A percentile compares a stretch with the other conserved stretches of the same genome.
These are phyloP conservation scores for Copidosoma aretas DNA, from an alignment of 2,888 invertebrate species.

Conservation along the genomic window DNA sequence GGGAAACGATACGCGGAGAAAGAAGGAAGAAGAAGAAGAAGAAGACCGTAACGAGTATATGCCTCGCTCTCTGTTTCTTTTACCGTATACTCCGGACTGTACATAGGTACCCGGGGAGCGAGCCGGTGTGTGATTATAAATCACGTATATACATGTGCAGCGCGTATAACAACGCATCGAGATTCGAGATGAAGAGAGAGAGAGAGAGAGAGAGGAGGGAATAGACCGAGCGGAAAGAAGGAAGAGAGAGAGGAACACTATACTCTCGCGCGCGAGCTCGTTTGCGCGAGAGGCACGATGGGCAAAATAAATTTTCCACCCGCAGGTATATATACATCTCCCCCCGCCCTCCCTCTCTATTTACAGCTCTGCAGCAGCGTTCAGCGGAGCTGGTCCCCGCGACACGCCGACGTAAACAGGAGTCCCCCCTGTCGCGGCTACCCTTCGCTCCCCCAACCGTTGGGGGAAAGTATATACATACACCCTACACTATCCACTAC, in stretches of 20 bases:
- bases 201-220: constrained; percentile 14
- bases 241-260: constrained; percentile 20
- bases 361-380: too few species aligned
- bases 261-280: constrained; percentile 36
- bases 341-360: background rate
- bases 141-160: constrained; percentile 2
- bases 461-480: too few species aligned
- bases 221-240: constrained; percentile 10
- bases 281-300: constrained; percentile 44
- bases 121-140: constrained; percentile 26
- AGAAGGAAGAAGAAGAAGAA: too few species aligned
- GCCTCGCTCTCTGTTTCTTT: too few species aligned
- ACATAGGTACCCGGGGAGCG: too few species aligned
- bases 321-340: constrained; percentile 27
- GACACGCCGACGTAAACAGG: too few species aligned
- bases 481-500: background rate
- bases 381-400: too few species aligned
- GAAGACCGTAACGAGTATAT: too few species aligned
- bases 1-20: too few species aligned
- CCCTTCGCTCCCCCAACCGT: too few species aligned
- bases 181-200: background rate
- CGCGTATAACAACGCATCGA: background rate
- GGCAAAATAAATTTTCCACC: constrained; percentile 38
- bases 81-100: too few species aligned
- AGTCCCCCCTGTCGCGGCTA: too few species aligned